Base-by-base conservation (phyloP, 2,888 invertebrate species). In the Platycheirus rosarum region DNA sequence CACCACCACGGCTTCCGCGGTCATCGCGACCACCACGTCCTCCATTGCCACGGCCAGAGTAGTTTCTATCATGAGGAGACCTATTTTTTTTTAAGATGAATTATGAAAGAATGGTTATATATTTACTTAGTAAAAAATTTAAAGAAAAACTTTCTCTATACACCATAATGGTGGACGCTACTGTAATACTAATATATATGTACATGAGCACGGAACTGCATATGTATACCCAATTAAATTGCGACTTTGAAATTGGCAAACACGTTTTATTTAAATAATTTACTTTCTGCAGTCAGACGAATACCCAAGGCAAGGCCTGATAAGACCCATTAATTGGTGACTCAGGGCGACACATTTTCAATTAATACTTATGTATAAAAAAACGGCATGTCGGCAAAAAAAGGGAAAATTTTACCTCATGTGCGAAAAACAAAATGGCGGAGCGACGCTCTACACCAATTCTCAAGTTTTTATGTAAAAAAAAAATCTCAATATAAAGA, bases 1-100 rank as follows among this genome's bases (percentile, higher is more conserved):
- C 40, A 96, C 92, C 92, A 97, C 99, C 98, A 97, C 6, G 98
- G 98, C 8, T 98, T 16, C 86, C 98, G 11, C 86, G 88, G 7
- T 87, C 88, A 35, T 79, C 84, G 13, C 70, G 75, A 69, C 86
- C 87, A 32, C 86, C 87, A 13, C 88, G 87, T 55, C 88, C 88
- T 63, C 88, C 87, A 48, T 87, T 87, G 85, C 85, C 85, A 76
- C 87, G 84, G 65, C 65, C 66, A 49, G 60, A 63, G 49, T 66
- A 89, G 85, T 88, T 88, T 86, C 88, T 90, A 85, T 89, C 89
- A 86, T 89, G 89, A 85, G 89, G 89, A 85, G 89, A 88, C 89
- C 89, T 89, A 53, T 2, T 5, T 13, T 8, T 35, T 9, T n/a
- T n/a, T n/a, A n/a, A n/a, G n/a, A n/a, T n/a, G n/a, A n/a, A n/a